phyloP scores from a whole-genome alignment of 2,888 invertebrate genomes.

The Tetranychus piercei region DNA sequence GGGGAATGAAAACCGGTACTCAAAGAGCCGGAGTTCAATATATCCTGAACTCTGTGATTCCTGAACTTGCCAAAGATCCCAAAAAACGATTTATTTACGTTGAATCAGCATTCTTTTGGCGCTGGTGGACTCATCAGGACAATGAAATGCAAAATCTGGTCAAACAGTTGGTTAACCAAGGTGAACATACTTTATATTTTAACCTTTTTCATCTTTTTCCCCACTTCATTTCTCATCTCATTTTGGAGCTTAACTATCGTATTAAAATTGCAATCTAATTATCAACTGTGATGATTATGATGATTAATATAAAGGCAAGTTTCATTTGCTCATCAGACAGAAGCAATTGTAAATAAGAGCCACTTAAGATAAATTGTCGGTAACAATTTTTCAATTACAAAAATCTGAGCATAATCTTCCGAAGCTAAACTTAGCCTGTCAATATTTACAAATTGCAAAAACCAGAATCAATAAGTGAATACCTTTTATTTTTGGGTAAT shows the following conservation, averaged over 20 bases:
- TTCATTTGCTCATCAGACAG: not conserved
- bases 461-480: not conserved
- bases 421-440: not conserved
- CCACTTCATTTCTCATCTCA: no score
- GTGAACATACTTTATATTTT: slow-evolving; percentile 27
- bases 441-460: not conserved
- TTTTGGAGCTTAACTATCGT: not conserved
- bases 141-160: slow-evolving; percentile 43
- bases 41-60: slow-evolving; percentile 65
- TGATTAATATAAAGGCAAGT: not conserved
- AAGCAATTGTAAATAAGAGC: not conserved
- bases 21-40: slow-evolving; percentile 71
- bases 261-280: not conserved
- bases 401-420: not conserved
- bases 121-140: slow-evolving; percentile 58
- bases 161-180: slow-evolving; percentile 43
- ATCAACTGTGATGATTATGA: not conserved
- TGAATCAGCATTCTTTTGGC: slow-evolving; percentile 68
- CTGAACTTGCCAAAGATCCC: slow-evolving; percentile 50
- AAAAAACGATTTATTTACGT: slow-evolving; percentile 53
- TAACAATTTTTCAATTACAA: not conserved
- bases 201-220: not conserved
- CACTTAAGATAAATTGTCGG: not conserved
- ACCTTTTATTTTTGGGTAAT: not conserved
- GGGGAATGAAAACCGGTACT: slow-evolving; percentile 29